These are phyloP conservation scores for Bellardia pandia DNA, from an alignment of 2,888 invertebrate species.

Conservation along the genomic window DNA sequence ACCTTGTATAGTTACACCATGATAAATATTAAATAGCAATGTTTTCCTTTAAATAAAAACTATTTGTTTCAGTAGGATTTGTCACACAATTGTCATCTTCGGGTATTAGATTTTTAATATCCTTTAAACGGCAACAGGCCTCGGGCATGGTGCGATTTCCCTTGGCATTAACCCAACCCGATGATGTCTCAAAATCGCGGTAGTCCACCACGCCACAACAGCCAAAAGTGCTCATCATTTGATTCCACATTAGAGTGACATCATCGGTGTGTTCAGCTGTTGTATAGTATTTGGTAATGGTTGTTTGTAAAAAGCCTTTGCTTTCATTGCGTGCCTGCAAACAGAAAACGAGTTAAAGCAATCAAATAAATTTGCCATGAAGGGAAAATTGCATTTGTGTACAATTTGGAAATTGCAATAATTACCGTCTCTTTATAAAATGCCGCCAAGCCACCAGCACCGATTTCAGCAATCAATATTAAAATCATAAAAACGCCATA, in stretches of 20 bases:
- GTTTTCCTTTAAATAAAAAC: constrained; percentile 86
- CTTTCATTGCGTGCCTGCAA: constrained; percentile 86
- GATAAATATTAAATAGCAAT: too few species aligned
- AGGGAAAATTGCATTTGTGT: neutral
- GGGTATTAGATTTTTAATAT: constrained; percentile 84
- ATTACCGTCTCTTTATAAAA: constrained; percentile 87
- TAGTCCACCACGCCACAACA: constrained; percentile 91
- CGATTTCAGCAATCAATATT: constrained; percentile 87
- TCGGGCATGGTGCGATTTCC: constrained; percentile 86
- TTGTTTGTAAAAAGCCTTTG: constrained; percentile 86
- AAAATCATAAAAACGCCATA: constrained; percentile 88
- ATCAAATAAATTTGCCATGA: neutral
- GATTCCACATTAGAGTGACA: constrained; percentile 88
- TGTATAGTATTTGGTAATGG: constrained; percentile 86
- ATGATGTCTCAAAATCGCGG: constrained; percentile 87
- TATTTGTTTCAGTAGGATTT: constrained; percentile 86
- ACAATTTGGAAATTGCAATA: constrained; percentile 55
- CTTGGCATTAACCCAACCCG: constrained; percentile 84
- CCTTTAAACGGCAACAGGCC: constrained; percentile 87
- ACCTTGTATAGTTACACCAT: too few species aligned
- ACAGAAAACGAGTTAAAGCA: constrained; percentile 4
- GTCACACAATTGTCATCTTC: constrained; percentile 85
- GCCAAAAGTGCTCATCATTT: constrained; percentile 88
- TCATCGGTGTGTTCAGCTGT: constrained; percentile 86
- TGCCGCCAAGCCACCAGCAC: constrained; percentile 87